Evolutionary conservation across 2,888 invertebrate species (phyloP).

Genomic region (Ophonus ardosiacus): DNA sequence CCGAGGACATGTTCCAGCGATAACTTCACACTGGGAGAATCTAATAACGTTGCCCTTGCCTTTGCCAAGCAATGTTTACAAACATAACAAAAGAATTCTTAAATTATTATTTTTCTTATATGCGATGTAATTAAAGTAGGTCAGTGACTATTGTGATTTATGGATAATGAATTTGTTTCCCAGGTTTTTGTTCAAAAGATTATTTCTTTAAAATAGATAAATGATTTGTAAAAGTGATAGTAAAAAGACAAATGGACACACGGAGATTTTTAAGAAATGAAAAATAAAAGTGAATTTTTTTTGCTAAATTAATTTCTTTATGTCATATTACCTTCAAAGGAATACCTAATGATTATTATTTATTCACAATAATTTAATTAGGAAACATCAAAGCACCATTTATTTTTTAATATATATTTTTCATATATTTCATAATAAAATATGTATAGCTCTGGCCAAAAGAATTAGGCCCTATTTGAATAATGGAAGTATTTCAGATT

Average conservation of each 20-base stretch:
- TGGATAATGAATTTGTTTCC: not conserved
- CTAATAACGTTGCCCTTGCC: slow-evolving; percentile 6
- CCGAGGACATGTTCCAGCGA: slow-evolving; percentile 21
- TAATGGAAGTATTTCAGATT: too few relatives aligned
- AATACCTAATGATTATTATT: not conserved
- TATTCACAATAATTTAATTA: not conserved
- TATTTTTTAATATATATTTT: not conserved
- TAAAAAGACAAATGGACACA: not conserved
- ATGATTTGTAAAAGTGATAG: not conserved
- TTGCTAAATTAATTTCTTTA: not conserved
- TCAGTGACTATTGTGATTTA: not conserved
- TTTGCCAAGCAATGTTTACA: not conserved
- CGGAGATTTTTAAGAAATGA: not conserved
- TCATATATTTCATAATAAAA: too few relatives aligned
- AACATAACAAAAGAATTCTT: not conserved
- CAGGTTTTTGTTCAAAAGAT: not conserved
- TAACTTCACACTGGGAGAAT: slow-evolving; percentile 40
- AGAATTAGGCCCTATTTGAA: too few relatives aligned
- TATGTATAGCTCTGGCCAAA: too few relatives aligned
- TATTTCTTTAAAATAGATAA: not conserved
- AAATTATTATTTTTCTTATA: not conserved
- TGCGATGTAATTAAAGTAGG: not conserved
- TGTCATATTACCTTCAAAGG: not conserved
- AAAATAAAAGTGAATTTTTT: not conserved
- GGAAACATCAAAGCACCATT: not conserved